Percentiles rank a stretch among this genome's conserved stretches.
phyloP scores from a whole-genome alignment of 2,113 vertebrate genomes.

The Lucifuga dentata region DNA sequence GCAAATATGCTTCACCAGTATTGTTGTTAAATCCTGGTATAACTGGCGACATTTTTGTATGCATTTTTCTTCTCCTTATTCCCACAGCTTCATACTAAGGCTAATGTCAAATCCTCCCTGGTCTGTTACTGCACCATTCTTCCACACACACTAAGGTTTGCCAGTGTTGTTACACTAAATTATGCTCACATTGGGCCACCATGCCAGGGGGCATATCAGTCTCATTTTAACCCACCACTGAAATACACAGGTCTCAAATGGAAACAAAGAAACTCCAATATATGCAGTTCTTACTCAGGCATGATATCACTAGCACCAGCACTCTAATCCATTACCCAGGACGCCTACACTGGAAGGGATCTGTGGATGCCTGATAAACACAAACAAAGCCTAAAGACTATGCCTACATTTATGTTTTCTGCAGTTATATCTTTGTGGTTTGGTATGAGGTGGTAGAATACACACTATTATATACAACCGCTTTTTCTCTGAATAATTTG shows the following conservation, averaged over 20 bases:
- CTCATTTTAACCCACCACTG: constrained; percentile 47
- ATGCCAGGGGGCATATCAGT: constrained; percentile 66
- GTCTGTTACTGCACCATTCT: constrained; percentile 43
- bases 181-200: constrained; percentile 54
- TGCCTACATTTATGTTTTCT: constrained; percentile 73
- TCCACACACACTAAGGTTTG: constrained; percentile 46
- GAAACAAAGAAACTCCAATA: constrained; percentile 72
- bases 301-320: constrained; percentile 73
- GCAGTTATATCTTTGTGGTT: constrained; percentile 48
- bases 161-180: constrained; percentile 62
- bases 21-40: constrained; percentile 3
- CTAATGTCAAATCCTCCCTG: constrained; percentile 43
- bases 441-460: constrained; percentile 45
- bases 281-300: constrained; percentile 70
- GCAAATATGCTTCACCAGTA: background rate
- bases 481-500: constrained; percentile 41
- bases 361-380: constrained; percentile 80
- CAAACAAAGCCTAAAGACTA: constrained; percentile 75
- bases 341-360: constrained; percentile 78
- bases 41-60: constrained; percentile 36
- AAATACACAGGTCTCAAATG: constrained; percentile 66
- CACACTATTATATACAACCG: constrained; percentile 37
- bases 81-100: constrained; percentile 28
- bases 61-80: constrained; percentile 30
- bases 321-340: constrained; percentile 80